Base-by-base conservation (phyloP, 2,888 invertebrate species). In the Amblyjoppa fuscipennis region DNA sequence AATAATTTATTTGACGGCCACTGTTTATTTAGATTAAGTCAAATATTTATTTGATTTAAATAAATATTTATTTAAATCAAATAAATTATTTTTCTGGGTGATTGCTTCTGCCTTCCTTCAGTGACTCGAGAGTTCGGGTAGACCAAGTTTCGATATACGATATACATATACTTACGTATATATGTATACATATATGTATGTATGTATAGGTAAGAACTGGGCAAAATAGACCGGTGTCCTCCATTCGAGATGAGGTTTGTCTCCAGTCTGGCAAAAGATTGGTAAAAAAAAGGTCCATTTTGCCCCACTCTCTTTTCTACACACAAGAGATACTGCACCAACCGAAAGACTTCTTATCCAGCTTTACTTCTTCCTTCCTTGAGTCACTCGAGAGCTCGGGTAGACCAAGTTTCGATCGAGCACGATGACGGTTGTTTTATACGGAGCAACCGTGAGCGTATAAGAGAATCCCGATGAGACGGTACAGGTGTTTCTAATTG, bases 401-500 rank as follows among this genome's bases (percentile, higher is more conserved):
- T 73, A 20, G 59, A 38, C 49, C 20, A 61, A 49, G 77, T 66
- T 77, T 73, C 74, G 66, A 53, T 74, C 70, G 20, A 68, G 61
- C 74, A 16, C 76, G 85, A 83, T 80, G 85, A 70, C 83, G 64
- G 28, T 64, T 34, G 64, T 87, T 85, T 66, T 75, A 41, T n/a
- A 51, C 73, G 76, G 51, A 9, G n/a, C 64, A 76, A 59, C 64
- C 56, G 71, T 66, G 74, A 79, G 78, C 76, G 79, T 78, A 73
- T 78, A 49, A 49, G 45, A 49, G 45, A 49, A 49, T 49, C 45
- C 74, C 83, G 83, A 85, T 78, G 45, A 53, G 81, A 83, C 89
- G 45, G 88, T 89, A 93, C 93, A 93, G 93, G 93, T 93, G 93
- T 93, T 91, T 92, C 91, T 93, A 93, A 93, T 93, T 93, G 93